phyloP scores from a whole-genome alignment of 1,140 invertebrate genomes.

The Camponotus pennsylvanicus region DNA sequence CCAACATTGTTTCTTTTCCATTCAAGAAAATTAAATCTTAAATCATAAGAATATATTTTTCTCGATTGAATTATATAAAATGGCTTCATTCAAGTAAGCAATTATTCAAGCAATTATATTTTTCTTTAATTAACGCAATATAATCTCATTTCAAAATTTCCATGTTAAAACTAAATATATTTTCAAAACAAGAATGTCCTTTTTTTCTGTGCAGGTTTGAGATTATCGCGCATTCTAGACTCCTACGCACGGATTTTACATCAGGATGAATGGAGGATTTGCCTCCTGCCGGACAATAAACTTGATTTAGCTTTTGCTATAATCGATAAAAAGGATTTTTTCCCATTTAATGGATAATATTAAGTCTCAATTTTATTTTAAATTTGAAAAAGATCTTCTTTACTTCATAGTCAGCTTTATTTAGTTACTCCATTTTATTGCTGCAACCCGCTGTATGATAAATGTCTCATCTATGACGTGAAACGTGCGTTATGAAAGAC shows the following conservation, averaged over 20 bases:
- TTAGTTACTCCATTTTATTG: background rate
- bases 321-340: conserved; percentile 24
- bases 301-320: background rate
- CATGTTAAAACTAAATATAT: no score
- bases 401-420: background rate
- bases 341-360: background rate
- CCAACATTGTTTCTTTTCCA: no score
- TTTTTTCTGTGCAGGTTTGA: background rate
- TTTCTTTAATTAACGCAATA: no score
- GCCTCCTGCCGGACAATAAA: conserved; percentile 51
- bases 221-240: conserved; percentile 20
- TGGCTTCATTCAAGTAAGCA: no score
- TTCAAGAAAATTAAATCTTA: no score
- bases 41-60: no score
- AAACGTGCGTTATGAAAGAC: background rate
- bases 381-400: background rate
- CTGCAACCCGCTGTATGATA: background rate
- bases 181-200: no score
- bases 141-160: no score
- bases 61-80: no score
- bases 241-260: conserved; percentile 5
- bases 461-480: background rate
- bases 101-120: no score
- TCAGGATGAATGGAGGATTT: conserved; percentile 51
- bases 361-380: background rate